These are phyloP conservation scores for Cossypha dichroa DNA, from an alignment of 2,797 vertebrate species.

Conservation along the genomic window DNA sequence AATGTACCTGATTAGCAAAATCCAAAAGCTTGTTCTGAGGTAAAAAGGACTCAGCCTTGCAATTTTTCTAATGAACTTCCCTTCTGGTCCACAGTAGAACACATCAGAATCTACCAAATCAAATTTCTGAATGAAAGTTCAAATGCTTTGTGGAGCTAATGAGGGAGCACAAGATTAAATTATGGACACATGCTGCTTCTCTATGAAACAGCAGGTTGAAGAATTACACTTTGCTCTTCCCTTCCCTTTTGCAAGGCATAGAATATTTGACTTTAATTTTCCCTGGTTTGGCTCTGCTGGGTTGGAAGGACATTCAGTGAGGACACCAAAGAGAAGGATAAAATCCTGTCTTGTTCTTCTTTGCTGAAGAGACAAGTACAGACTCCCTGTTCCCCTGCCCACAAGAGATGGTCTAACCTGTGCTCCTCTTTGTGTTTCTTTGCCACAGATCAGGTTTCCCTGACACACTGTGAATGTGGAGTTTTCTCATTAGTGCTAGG, in stretches of 20 bases:
- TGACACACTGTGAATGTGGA: neutral
- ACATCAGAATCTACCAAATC: neutral
- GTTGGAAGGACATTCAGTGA: neutral
- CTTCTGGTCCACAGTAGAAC: neutral
- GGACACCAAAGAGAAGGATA: neutral
- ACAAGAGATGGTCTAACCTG: neutral
- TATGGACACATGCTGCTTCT: neutral
- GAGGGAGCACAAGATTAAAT: neutral
- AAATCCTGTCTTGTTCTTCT: neutral
- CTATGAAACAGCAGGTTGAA: neutral
- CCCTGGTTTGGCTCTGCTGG: neutral
- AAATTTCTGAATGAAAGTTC: neutral
- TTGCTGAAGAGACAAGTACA: neutral
- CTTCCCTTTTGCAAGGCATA: neutral
- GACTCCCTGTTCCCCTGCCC: neutral
- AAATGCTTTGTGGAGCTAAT: neutral
- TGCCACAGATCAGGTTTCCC: neutral
- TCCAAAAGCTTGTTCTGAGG: neutral
- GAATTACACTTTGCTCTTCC: neutral
- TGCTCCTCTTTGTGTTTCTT: neutral
- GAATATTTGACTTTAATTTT: neutral
- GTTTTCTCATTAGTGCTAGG: neutral
- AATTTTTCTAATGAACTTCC: constrained; percentile 35
- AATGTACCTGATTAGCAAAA: constrained; percentile 43
- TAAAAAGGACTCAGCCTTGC: neutral